A percentile compares a stretch with the other conserved stretches of the same genome.
Conservation (phyloP, 2,888 invertebrate genomes). For the Amphipoea lucens region DNA sequence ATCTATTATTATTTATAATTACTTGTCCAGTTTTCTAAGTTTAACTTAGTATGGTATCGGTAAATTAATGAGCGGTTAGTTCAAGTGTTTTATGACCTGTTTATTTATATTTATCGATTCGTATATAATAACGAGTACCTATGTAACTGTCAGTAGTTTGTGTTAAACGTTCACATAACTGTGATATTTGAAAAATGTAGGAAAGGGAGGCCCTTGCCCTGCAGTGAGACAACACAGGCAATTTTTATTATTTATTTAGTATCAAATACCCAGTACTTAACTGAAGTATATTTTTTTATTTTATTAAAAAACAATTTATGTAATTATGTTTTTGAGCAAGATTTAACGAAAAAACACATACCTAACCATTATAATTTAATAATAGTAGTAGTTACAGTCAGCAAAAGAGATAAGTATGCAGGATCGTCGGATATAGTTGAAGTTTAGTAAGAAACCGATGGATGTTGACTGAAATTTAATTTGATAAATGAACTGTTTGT, state of each 20-base stretch:
- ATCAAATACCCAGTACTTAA: background rate
- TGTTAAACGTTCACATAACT: background rate
- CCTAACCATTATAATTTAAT: background rate
- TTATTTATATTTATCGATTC: conserved; percentile 24
- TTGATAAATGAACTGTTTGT: no score
- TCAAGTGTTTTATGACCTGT: conserved; percentile 34
- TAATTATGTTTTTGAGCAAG: background rate
- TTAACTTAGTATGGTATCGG: background rate
- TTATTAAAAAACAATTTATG: background rate
- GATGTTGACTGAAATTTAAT: no score
- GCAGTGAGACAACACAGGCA: background rate
- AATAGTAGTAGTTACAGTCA: no score
- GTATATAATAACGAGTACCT: background rate
- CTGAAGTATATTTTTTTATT: background rate
- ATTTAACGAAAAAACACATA: background rate
- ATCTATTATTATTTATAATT: conserved; percentile 26
- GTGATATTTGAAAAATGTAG: background rate
- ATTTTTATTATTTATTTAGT: background rate
- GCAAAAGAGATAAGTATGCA: no score
- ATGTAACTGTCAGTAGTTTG: background rate
- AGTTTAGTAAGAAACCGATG: no score
- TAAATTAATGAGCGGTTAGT: background rate
- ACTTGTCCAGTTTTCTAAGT: conserved; percentile 14
- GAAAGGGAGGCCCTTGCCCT: background rate
- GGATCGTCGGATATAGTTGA: no score